A percentile compares a stretch with the other conserved stretches of the same genome.
These are phyloP conservation scores for Drosophila macrospina DNA, from an alignment of 2,888 invertebrate species.

Conservation along the genomic window DNA sequence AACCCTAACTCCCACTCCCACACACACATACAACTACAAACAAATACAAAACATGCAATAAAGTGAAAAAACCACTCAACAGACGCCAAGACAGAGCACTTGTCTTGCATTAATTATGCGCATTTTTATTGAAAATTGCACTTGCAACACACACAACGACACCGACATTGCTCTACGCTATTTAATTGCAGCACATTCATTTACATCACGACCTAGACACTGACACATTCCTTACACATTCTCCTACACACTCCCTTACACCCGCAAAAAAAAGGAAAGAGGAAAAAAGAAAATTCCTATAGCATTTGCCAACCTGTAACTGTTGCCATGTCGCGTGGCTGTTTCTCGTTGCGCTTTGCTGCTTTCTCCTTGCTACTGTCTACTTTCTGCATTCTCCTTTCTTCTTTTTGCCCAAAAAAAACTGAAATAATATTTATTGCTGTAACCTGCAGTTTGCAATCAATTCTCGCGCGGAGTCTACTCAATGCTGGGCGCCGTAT, in stretches of 20 bases:
- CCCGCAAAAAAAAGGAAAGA: too few relatives aligned
- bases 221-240: slow-evolving; percentile 23
- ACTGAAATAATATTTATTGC: slow-evolving; percentile 67
- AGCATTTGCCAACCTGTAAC: slow-evolving; percentile 26
- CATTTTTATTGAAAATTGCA: slow-evolving; percentile 77
- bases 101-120: slow-evolving; percentile 71
- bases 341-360: slow-evolving; percentile 7
- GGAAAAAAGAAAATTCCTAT: slow-evolving; percentile 1
- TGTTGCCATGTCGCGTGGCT: slow-evolving; percentile 37
- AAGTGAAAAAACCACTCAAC: slow-evolving; percentile 50
- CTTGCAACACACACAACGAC: slow-evolving; percentile 2
- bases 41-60: slow-evolving; percentile 37
- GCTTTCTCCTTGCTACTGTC: slow-evolving; percentile 1
- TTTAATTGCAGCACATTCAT: slow-evolving; percentile 74
- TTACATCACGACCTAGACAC: slow-evolving; percentile 70
- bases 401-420: slow-evolving; percentile 19
- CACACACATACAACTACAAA: slow-evolving; percentile 17
- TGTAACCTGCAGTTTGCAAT: slow-evolving; percentile 90
- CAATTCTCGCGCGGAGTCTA: slow-evolving; percentile 95
- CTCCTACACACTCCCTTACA: neutral
- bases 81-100: slow-evolving; percentile 18
- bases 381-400: neutral
- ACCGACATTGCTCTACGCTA: slow-evolving; percentile 16
- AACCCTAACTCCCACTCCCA: neutral
- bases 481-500: slow-evolving; percentile 95